Percentiles rank a stretch among this genome's conserved stretches.
Conservation (phyloP, 2,888 invertebrate species). For the Drosophila limbata region DNA sequence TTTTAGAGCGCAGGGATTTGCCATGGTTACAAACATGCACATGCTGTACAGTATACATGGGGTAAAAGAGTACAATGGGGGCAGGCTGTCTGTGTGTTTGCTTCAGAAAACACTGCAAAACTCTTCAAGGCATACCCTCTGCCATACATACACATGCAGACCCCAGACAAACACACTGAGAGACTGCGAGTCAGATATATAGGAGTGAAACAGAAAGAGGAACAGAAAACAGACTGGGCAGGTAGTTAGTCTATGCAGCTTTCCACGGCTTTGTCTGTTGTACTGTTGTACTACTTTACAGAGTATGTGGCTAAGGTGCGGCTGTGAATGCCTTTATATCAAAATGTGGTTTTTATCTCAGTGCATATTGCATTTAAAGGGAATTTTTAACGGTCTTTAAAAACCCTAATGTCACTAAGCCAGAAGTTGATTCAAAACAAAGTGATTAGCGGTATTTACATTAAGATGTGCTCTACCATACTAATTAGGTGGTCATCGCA, state of each 20-base stretch:
- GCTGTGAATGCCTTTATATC: constrained; percentile 70
- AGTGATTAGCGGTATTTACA: constrained; percentile 2
- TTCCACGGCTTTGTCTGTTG: constrained; percentile 60
- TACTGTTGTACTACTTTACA: constrained; percentile 33
- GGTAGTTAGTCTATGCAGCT: constrained; percentile 63
- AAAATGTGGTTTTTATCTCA: constrained; percentile 76
- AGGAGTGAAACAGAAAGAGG: neutral
- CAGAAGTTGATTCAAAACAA: constrained; percentile 9
- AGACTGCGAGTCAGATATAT: constrained; percentile 41
- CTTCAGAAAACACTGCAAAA: constrained; percentile 69
- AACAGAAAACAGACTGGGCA: constrained; percentile 37
- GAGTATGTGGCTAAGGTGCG: constrained; percentile 53
- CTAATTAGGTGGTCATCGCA: neutral
- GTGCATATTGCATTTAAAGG: constrained; percentile 60
- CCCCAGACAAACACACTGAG: constrained; percentile 54
- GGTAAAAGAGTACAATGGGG: constrained; percentile 40
- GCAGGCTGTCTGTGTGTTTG: constrained; percentile 43
- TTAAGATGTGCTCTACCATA: neutral
- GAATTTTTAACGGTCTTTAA: constrained; percentile 40
- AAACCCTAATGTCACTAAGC: constrained; percentile 21
- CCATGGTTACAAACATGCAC: constrained; percentile 74
- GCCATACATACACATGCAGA: constrained; percentile 38
- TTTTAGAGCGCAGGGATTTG: constrained; percentile 80
- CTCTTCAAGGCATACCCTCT: constrained; percentile 69
- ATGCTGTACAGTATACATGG: constrained; percentile 30